Percentiles rank a stretch among this genome's conserved stretches.
Conservation (phyloP, 2,797 vertebrate genomes). For the Gephyroberyx darwinii region DNA sequence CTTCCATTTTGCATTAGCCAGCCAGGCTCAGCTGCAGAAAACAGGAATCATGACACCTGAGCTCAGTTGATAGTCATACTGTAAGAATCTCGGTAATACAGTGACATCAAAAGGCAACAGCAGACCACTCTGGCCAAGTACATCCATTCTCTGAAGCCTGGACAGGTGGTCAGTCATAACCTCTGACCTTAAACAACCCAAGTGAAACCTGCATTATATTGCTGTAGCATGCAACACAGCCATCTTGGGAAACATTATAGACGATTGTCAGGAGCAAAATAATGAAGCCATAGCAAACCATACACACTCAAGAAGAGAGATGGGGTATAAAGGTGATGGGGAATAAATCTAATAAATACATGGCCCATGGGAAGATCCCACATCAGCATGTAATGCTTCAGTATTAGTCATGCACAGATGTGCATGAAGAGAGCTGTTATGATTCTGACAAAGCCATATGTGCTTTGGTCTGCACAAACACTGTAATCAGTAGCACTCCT, state of each 20-base stretch:
- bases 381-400: constrained; percentile 67
- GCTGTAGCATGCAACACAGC: constrained; percentile 51
- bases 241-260: constrained; percentile 53
- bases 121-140: constrained; percentile 49
- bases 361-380: constrained; percentile 50
- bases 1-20: constrained; percentile 22
- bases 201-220: constrained; percentile 26
- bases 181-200: constrained; percentile 50
- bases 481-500: constrained; percentile 79
- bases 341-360: constrained; percentile 65
- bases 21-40: constrained; percentile 25
- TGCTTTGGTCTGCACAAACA: constrained; percentile 69
- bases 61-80: constrained; percentile 41
- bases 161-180: constrained; percentile 54
- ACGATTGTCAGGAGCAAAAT: constrained; percentile 51
- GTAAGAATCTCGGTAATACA: constrained; percentile 52
- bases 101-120: constrained; percentile 60
- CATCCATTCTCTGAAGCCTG: constrained; percentile 37
- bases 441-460: constrained; percentile 69
- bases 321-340: constrained; percentile 50
- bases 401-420: constrained; percentile 77
- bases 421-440: constrained; percentile 60
- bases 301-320: constrained; percentile 22
- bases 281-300: constrained; percentile 44
- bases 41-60: constrained; percentile 19